Evolutionary conservation across 1,140 invertebrate genomes (phyloP), one percentile per base, ranked within the genome.

Genomic region (Dendrolimus kikuchii): DNA sequence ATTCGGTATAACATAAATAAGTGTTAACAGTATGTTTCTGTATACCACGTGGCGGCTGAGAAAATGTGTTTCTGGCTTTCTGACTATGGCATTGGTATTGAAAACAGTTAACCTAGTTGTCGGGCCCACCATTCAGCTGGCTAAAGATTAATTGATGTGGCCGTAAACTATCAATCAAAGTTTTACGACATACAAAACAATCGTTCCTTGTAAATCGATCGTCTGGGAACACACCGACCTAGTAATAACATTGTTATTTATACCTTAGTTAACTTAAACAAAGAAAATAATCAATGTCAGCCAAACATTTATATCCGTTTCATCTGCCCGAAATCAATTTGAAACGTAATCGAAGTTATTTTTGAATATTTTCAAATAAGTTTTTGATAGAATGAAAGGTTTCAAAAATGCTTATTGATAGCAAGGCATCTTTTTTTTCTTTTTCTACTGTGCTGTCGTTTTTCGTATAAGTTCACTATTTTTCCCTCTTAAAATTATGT

Each of bases 81-180:
- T 40, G 51, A 62, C 41, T 69, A 62, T 69, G 67, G 66, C 66
- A 70, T 71, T 75, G 68, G 74, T 77, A 80, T 76, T 74, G 70
- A 74, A 74, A 74, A 73, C 67, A 66, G 75, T 76, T 83, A 81
- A 84, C 81, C 81, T 70, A 75, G 68, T 77, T 81, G 68, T 64
- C 45, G 36, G 53, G 7, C 10, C 44, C 50, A 58, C 55, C 64
- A 69, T 74, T 74, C 71, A 71, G 60, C 51, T 62, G 68, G 57
- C 59, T 62, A 57, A 55, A 60, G 66, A 66, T 69, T 79, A 78
- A 81, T 84, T 81, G 74, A 81, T 75, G 76, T 60, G 66, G 71
- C 67, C 53, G 66, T 79, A 74, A 76, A 75, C 70, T 63, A 75
- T 84, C 77, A 81, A 81, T 84, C 81, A 84, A 73, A 68, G 68